phyloP scores from a whole-genome alignment of 2,888 invertebrate species.

The Cheilosia vulpina region DNA sequence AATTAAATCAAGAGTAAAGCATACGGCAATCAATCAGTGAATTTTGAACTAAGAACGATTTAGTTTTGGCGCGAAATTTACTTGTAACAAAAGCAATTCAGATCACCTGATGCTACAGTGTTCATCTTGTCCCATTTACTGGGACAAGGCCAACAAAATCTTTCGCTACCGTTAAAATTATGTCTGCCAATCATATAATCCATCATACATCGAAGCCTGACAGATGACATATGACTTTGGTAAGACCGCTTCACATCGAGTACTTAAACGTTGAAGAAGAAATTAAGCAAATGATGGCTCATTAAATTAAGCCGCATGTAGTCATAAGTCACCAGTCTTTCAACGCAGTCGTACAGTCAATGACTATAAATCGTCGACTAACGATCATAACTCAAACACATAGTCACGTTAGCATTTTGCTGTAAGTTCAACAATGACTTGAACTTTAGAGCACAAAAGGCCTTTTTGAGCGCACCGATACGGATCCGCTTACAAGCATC shows the following conservation, averaged over 20 bases:
- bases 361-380: slow-evolving; percentile 67
- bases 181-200: slow-evolving; percentile 3
- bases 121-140: neutral
- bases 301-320: slow-evolving; percentile 63
- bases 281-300: slow-evolving; percentile 52
- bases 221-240: slow-evolving; percentile 24
- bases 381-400: slow-evolving; percentile 44
- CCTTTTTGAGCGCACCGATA: slow-evolving; percentile 9
- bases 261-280: slow-evolving; percentile 6
- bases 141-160: slow-evolving; percentile 1
- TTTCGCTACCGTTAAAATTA: neutral
- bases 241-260: slow-evolving; percentile 15
- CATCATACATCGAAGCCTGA: neutral
- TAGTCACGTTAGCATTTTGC: slow-evolving; percentile 48
- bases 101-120: neutral
- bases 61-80: no score
- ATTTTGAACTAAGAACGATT: no score
- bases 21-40: no score
- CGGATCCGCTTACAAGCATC: slow-evolving; percentile 50
- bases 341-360: slow-evolving; percentile 25
- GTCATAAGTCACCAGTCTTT: slow-evolving; percentile 65
- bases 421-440: slow-evolving; percentile 59
- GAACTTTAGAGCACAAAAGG: slow-evolving; percentile 64
- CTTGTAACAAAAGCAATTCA: neutral
- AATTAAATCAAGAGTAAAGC: no score